Percentiles rank a stretch among this genome's conserved stretches.
phyloP scores from a whole-genome alignment of 2,797 vertebrate species.

The Galaxias olidus region DNA sequence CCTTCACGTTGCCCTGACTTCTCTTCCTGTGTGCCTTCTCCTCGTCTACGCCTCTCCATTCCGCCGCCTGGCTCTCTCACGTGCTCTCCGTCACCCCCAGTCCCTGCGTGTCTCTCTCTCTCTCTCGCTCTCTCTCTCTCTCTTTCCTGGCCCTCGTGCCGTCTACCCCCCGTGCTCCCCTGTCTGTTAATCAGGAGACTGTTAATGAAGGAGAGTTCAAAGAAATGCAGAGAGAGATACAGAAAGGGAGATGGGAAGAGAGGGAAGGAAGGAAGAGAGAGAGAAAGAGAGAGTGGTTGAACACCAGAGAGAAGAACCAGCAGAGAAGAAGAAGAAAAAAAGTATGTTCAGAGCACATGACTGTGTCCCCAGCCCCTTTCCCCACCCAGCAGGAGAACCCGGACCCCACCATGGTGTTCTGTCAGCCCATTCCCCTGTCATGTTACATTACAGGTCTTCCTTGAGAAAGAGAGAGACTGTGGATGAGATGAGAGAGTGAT shows the following conservation, averaged over 20 bases:
- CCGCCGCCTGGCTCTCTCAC: background rate
- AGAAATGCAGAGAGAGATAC: constrained; percentile 49
- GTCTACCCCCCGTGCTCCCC: constrained; percentile 53
- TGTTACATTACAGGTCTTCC: constrained; percentile 66
- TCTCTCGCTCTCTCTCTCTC: constrained; percentile 17
- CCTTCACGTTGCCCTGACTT: background rate
- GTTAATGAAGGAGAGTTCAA: constrained; percentile 78
- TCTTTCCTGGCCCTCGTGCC: constrained; percentile 27
- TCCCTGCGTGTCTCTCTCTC: constrained; percentile 42
- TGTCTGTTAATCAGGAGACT: constrained; percentile 76
- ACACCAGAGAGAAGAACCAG: constrained; percentile 43
- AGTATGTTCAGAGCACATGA: constrained; percentile 72
- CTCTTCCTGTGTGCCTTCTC: background rate
- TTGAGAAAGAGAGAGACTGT: background rate
- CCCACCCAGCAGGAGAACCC: too few relatives aligned
- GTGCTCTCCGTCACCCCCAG: background rate
- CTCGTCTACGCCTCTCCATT: constrained; percentile 18
- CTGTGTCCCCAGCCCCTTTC: constrained; percentile 70
- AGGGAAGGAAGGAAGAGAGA: constrained; percentile 27
- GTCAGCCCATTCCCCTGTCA: constrained; percentile 71
- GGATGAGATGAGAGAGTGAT: constrained; percentile 59
- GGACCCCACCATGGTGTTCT: constrained; percentile 64
- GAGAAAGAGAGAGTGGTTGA: constrained; percentile 39
- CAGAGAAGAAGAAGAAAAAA: too few relatives aligned
- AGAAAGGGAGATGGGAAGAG: constrained; percentile 35